phyloP scores from a whole-genome alignment of 2,113 vertebrate genomes.

The Junco hyemalis region DNA sequence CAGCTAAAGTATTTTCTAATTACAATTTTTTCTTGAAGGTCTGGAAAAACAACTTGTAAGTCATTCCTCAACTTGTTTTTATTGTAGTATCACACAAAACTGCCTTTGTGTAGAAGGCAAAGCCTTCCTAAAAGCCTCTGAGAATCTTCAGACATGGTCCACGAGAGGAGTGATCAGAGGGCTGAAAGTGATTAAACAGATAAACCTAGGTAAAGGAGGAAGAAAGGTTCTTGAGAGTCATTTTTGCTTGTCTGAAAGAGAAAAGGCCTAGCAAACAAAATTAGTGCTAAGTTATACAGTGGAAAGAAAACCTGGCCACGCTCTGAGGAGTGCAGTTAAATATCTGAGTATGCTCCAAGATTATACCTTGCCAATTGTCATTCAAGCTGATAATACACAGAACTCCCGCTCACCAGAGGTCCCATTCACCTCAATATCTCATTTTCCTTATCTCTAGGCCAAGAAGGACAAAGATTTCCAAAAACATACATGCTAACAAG shows the following conservation, averaged over 20 bases:
- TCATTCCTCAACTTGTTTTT: not conserved
- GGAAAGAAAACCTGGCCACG: not conserved
- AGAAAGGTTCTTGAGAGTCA: not conserved
- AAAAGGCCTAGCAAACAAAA: not conserved
- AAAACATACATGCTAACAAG: not conserved
- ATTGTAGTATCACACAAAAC: not conserved
- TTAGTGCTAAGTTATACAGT: not conserved
- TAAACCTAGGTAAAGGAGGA: not conserved
- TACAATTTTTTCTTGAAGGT: not conserved
- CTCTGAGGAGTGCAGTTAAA: not conserved
- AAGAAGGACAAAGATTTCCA: slow-evolving; percentile 16
- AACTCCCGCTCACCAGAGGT: not conserved
- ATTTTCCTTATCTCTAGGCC: not conserved
- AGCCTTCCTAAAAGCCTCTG: not conserved
- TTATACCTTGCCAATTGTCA: not conserved
- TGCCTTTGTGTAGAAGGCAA: not conserved
- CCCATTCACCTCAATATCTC: not conserved
- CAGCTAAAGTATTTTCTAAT: not conserved
- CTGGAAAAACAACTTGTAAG: not conserved
- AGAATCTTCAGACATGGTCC: not conserved
- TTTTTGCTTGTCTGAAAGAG: not conserved
- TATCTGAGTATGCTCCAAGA: not conserved
- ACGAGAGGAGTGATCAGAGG: not conserved
- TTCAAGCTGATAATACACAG: not conserved
- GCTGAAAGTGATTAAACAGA: not conserved